Base-by-base conservation (phyloP, 2,888 invertebrate species). In the Acrocera orbiculus region DNA sequence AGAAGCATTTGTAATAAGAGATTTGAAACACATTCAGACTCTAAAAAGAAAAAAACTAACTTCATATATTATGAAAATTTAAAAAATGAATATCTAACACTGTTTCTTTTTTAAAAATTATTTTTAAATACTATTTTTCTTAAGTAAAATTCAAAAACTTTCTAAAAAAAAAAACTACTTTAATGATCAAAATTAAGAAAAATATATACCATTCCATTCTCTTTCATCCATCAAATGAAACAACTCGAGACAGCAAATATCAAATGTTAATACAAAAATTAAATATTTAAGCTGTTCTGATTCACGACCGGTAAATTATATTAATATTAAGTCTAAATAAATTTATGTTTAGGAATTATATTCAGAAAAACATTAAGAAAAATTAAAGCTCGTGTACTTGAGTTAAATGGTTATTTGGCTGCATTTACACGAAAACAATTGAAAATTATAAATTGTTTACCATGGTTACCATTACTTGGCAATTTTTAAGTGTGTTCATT, bases 361-460 rank as follows among this genome's bases (percentile, higher is more conserved):
- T 74, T 80, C 85, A 34, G 93, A 93, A 58, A 80, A 90, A 2
- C 86, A 92, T 48, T 90, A 92, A 53, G 93, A 95, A 55, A 71
- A 86, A 42, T 63, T 95, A 38, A n/a, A n/a, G n/a, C n/a, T n/a
- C n/a, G n/a, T n/a, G n/a, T n/a, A n/a, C n/a, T n/a, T n/a, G n/a
- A n/a, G n/a, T n/a, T n/a, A n/a, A n/a, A n/a, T n/a, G n/a, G n/a
- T n/a, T n/a, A n/a, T n/a, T n/a, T n/a, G n/a, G n/a, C n/a, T n/a
- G n/a, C n/a, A n/a, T n/a, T n/a, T n/a, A n/a, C n/a, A n/a, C n/a
- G n/a, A n/a, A n/a, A n/a, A n/a, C n/a, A n/a, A n/a, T n/a, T n/a
- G n/a, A n/a, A n/a, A n/a, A n/a, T n/a, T n/a, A n/a, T n/a, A n/a
- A n/a, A n/a, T n/a, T n/a, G n/a, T n/a, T n/a, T n/a, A n/a, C n/a